A percentile compares a stretch with the other conserved stretches of the same genome.
Conservation (phyloP, 2,888 invertebrate genomes). For the Chelonus formosanus region DNA sequence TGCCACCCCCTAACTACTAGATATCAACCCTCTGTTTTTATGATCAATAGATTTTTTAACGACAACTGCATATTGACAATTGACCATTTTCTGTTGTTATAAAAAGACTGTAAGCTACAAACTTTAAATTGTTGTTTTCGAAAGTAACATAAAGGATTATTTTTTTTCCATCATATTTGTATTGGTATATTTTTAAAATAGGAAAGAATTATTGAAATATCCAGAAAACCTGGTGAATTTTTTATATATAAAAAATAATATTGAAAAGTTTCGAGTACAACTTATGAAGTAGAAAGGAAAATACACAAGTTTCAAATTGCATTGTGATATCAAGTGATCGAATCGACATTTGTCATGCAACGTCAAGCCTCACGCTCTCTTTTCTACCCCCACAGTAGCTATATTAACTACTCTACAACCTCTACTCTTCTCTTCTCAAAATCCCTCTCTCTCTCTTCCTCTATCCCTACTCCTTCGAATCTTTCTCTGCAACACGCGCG, state of each 20-base stretch:
- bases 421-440: constrained; percentile 39
- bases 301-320: constrained; percentile 49
- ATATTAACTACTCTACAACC: constrained; percentile 33
- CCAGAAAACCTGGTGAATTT: constrained; percentile 3
- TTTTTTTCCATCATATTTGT: no score
- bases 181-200: no score
- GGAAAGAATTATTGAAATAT: no score
- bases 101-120: no score
- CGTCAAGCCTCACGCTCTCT: constrained; percentile 42
- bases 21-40: constrained; percentile 8
- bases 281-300: background rate
- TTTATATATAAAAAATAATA: background rate
- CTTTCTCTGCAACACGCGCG: constrained; percentile 28
- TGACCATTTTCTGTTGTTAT: no score
- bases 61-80: background rate
- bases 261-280: background rate
- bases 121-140: no score
- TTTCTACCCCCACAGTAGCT: constrained; percentile 38
- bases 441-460: constrained; percentile 19
- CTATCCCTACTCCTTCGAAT: constrained; percentile 7
- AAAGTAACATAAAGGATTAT: no score
- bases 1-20: constrained; percentile 23
- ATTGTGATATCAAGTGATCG: constrained; percentile 59
- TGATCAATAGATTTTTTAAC: constrained; percentile 7
- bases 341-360: constrained; percentile 61